Conservation (phyloP, 2,797 vertebrate genomes). For the Anomalospiza imberbis region DNA sequence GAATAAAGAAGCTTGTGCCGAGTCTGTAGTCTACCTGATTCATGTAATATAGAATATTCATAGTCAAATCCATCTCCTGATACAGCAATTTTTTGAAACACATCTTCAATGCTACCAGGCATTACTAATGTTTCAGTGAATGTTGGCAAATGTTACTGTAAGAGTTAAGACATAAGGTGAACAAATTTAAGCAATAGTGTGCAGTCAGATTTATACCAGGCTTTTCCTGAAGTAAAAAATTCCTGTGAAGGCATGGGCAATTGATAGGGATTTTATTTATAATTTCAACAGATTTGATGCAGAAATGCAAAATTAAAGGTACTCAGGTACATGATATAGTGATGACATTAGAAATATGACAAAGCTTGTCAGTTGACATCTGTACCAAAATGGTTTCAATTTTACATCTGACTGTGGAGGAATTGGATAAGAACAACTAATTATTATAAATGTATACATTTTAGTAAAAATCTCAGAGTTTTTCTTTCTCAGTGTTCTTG, state of each 20-base stretch:
- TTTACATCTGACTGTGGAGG: background rate
- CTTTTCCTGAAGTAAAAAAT: background rate
- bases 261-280: background rate
- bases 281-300: background rate
- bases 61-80: background rate
- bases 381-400: background rate
- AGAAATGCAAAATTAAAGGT: background rate
- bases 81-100: background rate
- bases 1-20: background rate
- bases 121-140: background rate
- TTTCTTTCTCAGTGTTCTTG: background rate
- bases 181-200: background rate
- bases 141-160: background rate
- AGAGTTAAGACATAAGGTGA: background rate
- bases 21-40: background rate
- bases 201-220: background rate
- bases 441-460: background rate
- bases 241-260: background rate
- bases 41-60: background rate
- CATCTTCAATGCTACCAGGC: background rate
- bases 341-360: background rate
- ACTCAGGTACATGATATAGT: background rate
- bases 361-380: background rate
- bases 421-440: background rate
- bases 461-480: background rate